phyloP scores from a whole-genome alignment of 2,797 vertebrate species.

The Malurus leucopterus region DNA sequence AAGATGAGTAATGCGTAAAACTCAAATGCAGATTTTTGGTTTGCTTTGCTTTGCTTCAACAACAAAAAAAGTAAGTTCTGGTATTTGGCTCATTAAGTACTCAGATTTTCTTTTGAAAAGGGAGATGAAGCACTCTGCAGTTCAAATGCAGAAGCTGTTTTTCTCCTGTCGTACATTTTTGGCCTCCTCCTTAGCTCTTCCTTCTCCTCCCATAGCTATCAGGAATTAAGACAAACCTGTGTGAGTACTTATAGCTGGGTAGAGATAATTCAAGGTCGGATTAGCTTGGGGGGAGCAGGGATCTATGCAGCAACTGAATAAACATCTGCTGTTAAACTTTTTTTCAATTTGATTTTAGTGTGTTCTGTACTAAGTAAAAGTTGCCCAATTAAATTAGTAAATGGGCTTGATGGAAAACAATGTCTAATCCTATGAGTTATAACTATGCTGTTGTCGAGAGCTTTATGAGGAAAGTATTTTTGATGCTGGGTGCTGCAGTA shows the following conservation, averaged over 20 bases:
- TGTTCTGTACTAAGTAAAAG: not conserved
- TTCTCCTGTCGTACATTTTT: not conserved
- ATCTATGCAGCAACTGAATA: not conserved
- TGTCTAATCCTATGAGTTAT: not conserved
- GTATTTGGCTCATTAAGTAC: not conserved
- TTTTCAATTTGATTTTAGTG: not conserved
- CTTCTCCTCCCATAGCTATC: not conserved
- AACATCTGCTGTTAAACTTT: not conserved
- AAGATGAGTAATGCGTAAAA: not conserved
- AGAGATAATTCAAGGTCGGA: not conserved
- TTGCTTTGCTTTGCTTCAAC: not conserved
- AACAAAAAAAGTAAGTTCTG: not conserved
- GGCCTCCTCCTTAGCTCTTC: not conserved
- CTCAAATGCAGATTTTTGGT: not conserved
- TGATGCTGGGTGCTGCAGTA: not conserved
- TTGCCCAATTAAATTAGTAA: not conserved
- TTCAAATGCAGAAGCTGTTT: not conserved
- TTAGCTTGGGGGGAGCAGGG: not conserved
- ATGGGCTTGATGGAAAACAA: not conserved
- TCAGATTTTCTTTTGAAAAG: not conserved
- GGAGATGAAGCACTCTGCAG: accelerated
- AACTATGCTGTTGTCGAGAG: not conserved
- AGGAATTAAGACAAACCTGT: not conserved
- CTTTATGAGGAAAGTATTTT: not conserved
- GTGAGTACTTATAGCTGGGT: not conserved